Conservation (phyloP, 1,140 invertebrate species). For the Microplitis mediator region DNA sequence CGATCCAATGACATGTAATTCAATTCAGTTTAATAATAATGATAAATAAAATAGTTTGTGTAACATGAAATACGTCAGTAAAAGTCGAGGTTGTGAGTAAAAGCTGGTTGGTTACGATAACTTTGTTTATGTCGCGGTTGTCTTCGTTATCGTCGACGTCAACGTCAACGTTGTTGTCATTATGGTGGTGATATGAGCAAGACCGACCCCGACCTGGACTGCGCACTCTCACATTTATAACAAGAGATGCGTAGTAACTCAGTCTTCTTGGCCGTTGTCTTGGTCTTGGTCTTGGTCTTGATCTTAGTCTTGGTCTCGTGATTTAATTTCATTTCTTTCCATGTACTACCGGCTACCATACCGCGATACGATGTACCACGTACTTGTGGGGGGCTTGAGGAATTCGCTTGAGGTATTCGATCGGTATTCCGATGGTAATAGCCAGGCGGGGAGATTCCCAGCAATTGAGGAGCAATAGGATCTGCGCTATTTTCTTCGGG, state of each 20-base stretch:
- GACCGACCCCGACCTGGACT: neutral
- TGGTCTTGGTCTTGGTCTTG: too few relatives aligned
- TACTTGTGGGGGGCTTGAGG: constrained; percentile 13
- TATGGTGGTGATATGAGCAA: constrained; percentile 1
- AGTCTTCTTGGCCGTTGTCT: too few relatives aligned
- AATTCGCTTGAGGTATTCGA: constrained; percentile 33
- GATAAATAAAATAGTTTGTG: neutral
- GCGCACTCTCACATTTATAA: constrained; percentile 5
- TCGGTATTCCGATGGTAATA: constrained; percentile 30
- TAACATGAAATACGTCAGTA: neutral
- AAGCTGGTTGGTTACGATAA: neutral
- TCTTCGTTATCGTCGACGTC: constrained; percentile 7
- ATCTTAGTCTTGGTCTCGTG: too few relatives aligned
- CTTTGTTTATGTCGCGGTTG: too few relatives aligned
- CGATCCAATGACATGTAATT: too few relatives aligned
- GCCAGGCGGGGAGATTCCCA: neutral
- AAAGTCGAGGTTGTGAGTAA: neutral
- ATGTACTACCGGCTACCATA: too few relatives aligned
- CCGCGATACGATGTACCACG: constrained; percentile 2
- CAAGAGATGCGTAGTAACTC: too few relatives aligned
- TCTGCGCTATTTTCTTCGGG: neutral
- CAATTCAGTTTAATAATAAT: too few relatives aligned
- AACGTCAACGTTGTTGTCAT: neutral
- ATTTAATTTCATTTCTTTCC: too few relatives aligned
- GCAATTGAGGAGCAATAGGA: neutral